These are phyloP conservation scores for Sinelater perroti DNA, from an alignment of 2,888 invertebrate species.

Conservation along the genomic window DNA sequence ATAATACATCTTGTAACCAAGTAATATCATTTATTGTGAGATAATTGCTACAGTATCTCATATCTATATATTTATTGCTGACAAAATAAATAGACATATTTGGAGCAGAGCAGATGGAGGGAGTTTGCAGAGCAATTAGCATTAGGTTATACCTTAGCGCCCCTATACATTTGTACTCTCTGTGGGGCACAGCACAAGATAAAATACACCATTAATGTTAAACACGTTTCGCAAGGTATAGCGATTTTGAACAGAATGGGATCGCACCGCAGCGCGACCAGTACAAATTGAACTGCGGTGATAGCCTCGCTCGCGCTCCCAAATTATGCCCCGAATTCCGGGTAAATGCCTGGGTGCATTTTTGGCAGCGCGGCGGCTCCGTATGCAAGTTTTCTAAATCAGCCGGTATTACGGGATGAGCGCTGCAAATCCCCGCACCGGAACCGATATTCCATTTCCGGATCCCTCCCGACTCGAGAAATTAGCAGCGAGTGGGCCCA, in stretches of 20 bases:
- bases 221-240: slow-evolving; percentile 37
- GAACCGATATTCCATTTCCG: slow-evolving; percentile 25
- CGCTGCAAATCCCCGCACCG: background rate
- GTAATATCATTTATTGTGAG: too few relatives aligned
- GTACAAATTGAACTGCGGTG: slow-evolving; percentile 44
- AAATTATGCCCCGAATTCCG: slow-evolving; percentile 36
- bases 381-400: too few relatives aligned
- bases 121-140: too few relatives aligned
- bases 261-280: slow-evolving; percentile 41
- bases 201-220: slow-evolving; percentile 32
- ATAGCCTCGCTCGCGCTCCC: slow-evolving; percentile 36
- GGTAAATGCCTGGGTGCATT: slow-evolving; percentile 2
- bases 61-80: too few relatives aligned
- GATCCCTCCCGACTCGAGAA: slow-evolving; percentile 6
- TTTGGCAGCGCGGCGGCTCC: background rate
- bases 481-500: slow-evolving; percentile 29
- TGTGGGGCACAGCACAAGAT: slow-evolving; percentile 5
- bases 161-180: slow-evolving; percentile 2
- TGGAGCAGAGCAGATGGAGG: too few relatives aligned
- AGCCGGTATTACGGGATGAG: too few relatives aligned
- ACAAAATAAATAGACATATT: too few relatives aligned
- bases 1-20: too few relatives aligned
- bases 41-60: too few relatives aligned
- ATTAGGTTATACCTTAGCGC: slow-evolving; percentile 3
- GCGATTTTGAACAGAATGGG: slow-evolving; percentile 38